Evolutionary conservation across 2,113 vertebrate genomes (phyloP).

Genomic region (Chaetorhynchus papuensis): DNA sequence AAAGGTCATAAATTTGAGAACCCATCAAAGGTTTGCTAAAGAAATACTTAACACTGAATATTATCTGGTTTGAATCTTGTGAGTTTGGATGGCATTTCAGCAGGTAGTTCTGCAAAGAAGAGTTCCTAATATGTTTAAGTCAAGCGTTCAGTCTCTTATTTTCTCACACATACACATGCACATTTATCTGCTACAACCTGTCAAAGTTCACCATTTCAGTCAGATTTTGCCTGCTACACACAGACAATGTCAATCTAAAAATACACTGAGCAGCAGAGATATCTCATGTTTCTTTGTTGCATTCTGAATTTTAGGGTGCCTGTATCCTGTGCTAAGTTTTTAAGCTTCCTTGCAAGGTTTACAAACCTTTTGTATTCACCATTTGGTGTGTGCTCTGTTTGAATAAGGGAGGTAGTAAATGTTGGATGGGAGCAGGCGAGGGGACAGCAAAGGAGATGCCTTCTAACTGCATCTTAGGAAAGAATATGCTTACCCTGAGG

Average conservation of each 20-base stretch:
- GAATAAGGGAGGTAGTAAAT: neutral
- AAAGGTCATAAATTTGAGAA: neutral
- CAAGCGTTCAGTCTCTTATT: neutral
- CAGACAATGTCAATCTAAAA: neutral
- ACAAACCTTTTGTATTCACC: neutral
- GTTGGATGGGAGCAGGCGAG: neutral
- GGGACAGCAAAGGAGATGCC: neutral
- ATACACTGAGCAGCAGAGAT: neutral
- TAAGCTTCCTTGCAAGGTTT: neutral
- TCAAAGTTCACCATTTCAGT: neutral
- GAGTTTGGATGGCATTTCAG: neutral
- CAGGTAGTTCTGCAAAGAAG: neutral
- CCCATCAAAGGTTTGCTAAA: neutral
- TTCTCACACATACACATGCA: neutral
- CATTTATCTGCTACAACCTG: neutral
- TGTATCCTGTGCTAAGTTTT: neutral
- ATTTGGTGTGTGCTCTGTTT: neutral
- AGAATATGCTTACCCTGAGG: neutral
- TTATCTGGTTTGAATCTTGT: neutral
- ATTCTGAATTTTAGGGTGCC: neutral
- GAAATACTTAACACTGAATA: neutral
- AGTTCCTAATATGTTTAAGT: neutral
- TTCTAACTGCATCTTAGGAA: neutral
- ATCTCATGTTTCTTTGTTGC: neutral
- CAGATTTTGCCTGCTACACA: neutral